A percentile compares a stretch with the other conserved stretches of the same genome.
These are phyloP conservation scores for Gopherus evgoodei DNA, from an alignment of 2,113 vertebrate species.

Conservation along the genomic window DNA sequence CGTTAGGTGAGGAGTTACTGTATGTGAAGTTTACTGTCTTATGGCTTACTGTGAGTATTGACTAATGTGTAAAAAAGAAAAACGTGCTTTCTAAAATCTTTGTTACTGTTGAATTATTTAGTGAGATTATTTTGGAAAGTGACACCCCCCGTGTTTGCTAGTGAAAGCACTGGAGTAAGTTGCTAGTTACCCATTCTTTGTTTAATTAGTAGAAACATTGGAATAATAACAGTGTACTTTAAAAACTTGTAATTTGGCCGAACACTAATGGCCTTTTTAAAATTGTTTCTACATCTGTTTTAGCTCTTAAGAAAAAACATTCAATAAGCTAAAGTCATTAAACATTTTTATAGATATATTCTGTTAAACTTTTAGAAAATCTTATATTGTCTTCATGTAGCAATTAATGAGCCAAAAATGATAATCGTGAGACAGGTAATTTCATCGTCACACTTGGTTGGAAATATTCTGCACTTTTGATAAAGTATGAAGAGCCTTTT, in stretches of 20 bases:
- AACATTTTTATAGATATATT: neutral
- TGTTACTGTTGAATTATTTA: neutral
- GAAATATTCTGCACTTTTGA: neutral
- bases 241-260: neutral
- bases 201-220: neutral
- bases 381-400: neutral
- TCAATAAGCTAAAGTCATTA: neutral
- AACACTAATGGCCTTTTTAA: neutral
- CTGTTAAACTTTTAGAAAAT: neutral
- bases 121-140: neutral
- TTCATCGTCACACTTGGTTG: neutral
- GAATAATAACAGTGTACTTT: neutral
- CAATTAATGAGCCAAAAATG: neutral
- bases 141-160: neutral
- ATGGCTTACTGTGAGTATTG: too few species aligned
- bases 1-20: too few species aligned
- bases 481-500: neutral
- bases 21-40: neutral
- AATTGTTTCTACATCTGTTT: neutral
- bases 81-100: too few species aligned
- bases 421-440: neutral
- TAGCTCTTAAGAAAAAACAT: neutral
- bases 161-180: neutral
- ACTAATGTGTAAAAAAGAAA: too few species aligned
- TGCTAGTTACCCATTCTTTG: neutral